Base-by-base conservation (phyloP, 1,140 invertebrate species). In the Formica exsecta region DNA sequence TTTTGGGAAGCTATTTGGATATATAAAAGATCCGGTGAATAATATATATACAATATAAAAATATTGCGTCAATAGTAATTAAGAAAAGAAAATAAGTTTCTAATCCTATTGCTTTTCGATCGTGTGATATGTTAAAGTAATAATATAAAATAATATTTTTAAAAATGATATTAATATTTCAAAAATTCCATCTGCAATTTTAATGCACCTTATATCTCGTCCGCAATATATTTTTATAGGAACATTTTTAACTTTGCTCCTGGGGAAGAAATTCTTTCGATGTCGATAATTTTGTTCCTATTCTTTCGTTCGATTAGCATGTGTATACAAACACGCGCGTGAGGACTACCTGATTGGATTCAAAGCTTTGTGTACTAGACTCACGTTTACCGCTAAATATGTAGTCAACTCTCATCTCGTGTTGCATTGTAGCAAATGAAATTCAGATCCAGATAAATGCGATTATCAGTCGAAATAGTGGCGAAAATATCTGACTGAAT, bases 361-460 rank as follows among this genome's bases (percentile, higher is more conserved):
- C 61, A 38, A 65, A 57, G 48, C 38, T 68, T 80, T 22, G 25
- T 68, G 22, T 32, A n/a, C 3, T 32, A 19, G 7, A 36, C 29
- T 44, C 29, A 38, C 32, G 13, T 68, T 57, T 32, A 57, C 22
- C 32, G 13, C 64, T 64, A 64, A 64, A 48, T 19, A 8, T 36
- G n/a, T 13, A 64, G 38, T 68, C 64, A 22, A 68, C 7, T 68
- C 64, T 68, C 64, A 38, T 68, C 22, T 16, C 44, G 7, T 65
- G 41, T 77, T 68, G 13, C 62, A 68, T 79, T 66, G 76, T 79
- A 13, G 38, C 13, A 79, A 54, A 51, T 54, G 62, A 68, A 51
- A 68, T 19, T 66, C n/a, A 4, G 41, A 29, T 38, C 68, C 44
- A 25, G 44, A 13, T 68, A 19, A n/a, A 32, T 5, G n/a, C 44